Base-by-base conservation (phyloP, 2,888 invertebrate genomes). In the Halictus quadricinctus region DNA sequence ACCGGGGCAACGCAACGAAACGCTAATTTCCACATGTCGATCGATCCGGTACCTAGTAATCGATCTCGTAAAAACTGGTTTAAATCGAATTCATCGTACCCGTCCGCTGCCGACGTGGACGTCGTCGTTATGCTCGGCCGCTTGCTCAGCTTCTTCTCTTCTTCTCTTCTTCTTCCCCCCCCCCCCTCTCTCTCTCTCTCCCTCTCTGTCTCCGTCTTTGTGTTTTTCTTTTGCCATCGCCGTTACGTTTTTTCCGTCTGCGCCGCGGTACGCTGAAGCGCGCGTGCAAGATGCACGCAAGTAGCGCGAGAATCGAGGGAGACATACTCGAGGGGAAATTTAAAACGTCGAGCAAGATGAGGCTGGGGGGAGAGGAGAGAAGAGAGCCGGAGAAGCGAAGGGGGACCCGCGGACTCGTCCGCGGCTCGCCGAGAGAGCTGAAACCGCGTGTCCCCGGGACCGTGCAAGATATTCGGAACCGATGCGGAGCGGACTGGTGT, bases 11-110 rank as follows among this genome's bases (percentile, higher is more conserved):
- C 58, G 76, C 43, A 41, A 41, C 78, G 73, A 70, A 76, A 81
- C 85, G 75, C 66, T 85, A 86, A 86, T 86, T 86, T 85, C 81
- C 64, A 85, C 85, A 69, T 79, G 85, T 80, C 80, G 85, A 78
- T 78, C 75, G 81, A n/a, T 15, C 43, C 29, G 58, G 70, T 77
- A 78, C 69, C 85, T 76, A 70, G 86, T 76, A 85, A 86, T 86
- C 85, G 86, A 86, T 86, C 80, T 70, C 50, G 72, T 78, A 86
- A 85, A 81, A 86, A 86, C 86, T 86, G 86, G 86, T 86, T 86
- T 86, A 79, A 81, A 81, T 81, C 86, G 85, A 85, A 86, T 85
- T 81, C 81, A 79, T 75, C 85, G 84, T 25, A 10, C 73, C 58
- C 66, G 64, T 73, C 41, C 76, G 76, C 73, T 73, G 43, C 48